phyloP scores from a whole-genome alignment of 2,113 vertebrate species.

The Zosterops borbonicus region DNA sequence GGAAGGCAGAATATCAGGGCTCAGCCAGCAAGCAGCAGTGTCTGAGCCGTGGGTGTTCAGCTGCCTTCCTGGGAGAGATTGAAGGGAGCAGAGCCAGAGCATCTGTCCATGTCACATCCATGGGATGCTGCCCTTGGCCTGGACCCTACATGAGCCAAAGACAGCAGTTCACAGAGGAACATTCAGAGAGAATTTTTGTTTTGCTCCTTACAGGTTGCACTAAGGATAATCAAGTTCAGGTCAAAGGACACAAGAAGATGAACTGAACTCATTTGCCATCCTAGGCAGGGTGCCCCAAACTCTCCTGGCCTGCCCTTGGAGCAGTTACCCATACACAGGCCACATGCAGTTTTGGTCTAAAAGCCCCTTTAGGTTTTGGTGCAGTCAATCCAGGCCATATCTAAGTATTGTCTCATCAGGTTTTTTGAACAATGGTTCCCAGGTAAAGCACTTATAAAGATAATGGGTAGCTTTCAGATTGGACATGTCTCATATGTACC shows the following conservation, averaged over 20 bases:
- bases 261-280: neutral
- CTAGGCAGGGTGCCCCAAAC: neutral
- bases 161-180: neutral
- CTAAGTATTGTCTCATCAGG: neutral
- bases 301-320: neutral
- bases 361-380: neutral
- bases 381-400: neutral
- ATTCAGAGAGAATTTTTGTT: neutral
- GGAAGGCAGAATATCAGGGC: neutral
- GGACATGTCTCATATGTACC: neutral
- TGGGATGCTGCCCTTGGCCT: neutral
- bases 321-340: neutral
- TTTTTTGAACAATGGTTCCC: neutral
- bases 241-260: neutral
- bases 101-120: rapidly evolving
- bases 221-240: neutral
- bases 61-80: neutral
- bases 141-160: neutral
- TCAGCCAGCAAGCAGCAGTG: neutral
- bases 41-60: neutral
- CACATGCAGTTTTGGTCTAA: neutral
- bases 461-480: neutral
- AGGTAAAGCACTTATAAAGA: neutral
- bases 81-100: neutral
- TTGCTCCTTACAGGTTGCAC: neutral